These are phyloP conservation scores for Myotis vivesi DNA, from an alignment of 2,797 vertebrate species.

Conservation along the genomic window DNA sequence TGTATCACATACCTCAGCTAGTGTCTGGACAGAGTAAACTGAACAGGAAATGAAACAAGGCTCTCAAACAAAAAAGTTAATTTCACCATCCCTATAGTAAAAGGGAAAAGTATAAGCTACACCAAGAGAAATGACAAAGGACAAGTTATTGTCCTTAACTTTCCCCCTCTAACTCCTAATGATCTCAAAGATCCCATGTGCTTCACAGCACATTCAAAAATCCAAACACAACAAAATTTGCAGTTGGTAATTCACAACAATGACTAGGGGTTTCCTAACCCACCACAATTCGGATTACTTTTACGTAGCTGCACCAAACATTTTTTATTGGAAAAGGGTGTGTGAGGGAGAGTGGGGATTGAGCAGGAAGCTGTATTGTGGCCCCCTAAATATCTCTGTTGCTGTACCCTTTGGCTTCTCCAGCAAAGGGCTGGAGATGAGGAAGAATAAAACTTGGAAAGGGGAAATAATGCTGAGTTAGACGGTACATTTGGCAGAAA, in stretches of 20 bases:
- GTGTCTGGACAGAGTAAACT: neutral
- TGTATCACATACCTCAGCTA: neutral
- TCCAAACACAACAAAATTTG: neutral
- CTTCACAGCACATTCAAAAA: neutral
- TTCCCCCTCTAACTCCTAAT: neutral
- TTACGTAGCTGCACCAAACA: neutral
- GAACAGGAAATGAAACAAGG: neutral
- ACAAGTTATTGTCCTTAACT: neutral
- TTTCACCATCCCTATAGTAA: neutral
- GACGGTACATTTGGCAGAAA: constrained; percentile 11
- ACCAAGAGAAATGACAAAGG: constrained; percentile 8
- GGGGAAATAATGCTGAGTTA: neutral
- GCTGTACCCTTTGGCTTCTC: neutral
- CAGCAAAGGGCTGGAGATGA: neutral
- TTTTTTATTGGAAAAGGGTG: neutral
- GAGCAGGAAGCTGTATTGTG: neutral
- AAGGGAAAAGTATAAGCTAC: neutral
- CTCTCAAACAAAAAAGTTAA: neutral
- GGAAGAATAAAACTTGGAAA: neutral
- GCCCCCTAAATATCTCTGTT: neutral
- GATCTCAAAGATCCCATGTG: neutral
- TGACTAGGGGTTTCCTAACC: neutral
- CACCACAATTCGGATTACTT: neutral
- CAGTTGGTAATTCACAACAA: neutral
- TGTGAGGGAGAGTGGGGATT: neutral